phyloP scores from a whole-genome alignment of 2,888 invertebrate species.

The Cantharis flavilabris region DNA sequence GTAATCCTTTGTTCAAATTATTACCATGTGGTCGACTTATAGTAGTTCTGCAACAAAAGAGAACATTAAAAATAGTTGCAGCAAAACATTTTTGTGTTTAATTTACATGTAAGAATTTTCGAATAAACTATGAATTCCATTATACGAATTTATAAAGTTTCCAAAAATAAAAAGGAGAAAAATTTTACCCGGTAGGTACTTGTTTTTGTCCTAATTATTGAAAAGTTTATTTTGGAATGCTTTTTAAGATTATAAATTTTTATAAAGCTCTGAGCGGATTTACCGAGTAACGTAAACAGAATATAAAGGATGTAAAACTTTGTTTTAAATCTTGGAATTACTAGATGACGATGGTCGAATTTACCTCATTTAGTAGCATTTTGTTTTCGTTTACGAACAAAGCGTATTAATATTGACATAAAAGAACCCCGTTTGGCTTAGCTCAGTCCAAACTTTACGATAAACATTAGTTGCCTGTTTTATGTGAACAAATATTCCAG shows the following conservation, averaged over 20 bases:
- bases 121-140: background rate
- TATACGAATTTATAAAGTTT: background rate
- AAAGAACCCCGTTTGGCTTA: conserved; percentile 16
- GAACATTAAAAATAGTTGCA: background rate
- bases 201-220: background rate
- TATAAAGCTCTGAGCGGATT: background rate
- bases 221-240: background rate
- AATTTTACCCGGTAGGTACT: background rate
- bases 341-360: background rate
- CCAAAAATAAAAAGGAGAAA: background rate
- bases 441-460: conserved; percentile 18
- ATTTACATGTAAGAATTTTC: background rate
- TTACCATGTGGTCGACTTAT: background rate
- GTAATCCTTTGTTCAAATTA: background rate
- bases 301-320: background rate
- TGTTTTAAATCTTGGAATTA: background rate
- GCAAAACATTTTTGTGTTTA: background rate
- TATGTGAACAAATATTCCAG: conserved; percentile 17
- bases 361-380: background rate
- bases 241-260: background rate
- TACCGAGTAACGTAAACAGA: background rate
- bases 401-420: conserved; percentile 21
- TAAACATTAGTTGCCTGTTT: conserved; percentile 19
- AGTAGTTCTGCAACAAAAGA: background rate
- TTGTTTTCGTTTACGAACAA: conserved; percentile 10